Percentiles rank a stretch among this genome's conserved stretches.
Evolutionary conservation across 1,140 invertebrate genomes (phyloP).

Genomic region (Drosophila pectinifera): DNA sequence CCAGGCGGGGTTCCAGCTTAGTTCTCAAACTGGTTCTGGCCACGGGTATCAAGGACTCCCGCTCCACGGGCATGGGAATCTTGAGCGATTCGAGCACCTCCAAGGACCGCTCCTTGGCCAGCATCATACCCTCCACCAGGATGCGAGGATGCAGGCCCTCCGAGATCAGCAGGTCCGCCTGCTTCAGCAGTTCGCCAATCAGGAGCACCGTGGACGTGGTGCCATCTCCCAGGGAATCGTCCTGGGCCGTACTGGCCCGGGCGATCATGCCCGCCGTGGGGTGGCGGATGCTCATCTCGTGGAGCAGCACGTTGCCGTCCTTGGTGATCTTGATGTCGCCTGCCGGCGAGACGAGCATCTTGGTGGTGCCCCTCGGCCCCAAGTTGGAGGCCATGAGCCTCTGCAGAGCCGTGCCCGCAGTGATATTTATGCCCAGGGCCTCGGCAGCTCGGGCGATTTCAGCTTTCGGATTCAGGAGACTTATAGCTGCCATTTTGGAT

Average conservation of each 20-base stretch:
- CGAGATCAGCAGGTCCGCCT: conserved; percentile 93
- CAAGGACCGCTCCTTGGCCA: conserved; percentile 94
- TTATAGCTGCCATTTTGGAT: conserved; percentile 95
- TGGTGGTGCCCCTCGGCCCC: conserved; percentile 99
- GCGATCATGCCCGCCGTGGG: conserved; percentile 99
- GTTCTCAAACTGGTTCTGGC: conserved; percentile 96
- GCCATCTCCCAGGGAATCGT: conserved; percentile 99
- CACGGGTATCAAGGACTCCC: conserved; percentile 89
- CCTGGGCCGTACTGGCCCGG: conserved; percentile 98
- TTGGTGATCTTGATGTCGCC: conserved; percentile 99
- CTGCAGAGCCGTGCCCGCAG: conserved; percentile 97
- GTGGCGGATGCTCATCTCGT: conserved; percentile 99
- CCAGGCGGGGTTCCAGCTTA: conserved; percentile 94
- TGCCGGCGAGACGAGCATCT: conserved; percentile 99
- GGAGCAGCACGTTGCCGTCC: conserved; percentile 99
- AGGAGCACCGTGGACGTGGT: conserved; percentile 99
- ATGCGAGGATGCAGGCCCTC: conserved; percentile 98
- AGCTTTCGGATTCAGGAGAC: conserved; percentile 98
- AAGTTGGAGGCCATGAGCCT: conserved; percentile 99
- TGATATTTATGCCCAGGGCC: conserved; percentile 97
- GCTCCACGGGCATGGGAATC: conserved; percentile 88
- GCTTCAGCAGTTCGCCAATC: conserved; percentile 98
- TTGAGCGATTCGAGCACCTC: conserved; percentile 96
- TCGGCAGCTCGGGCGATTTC: conserved; percentile 98
- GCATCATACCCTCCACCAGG: conserved; percentile 98